phyloP scores from a whole-genome alignment of 2,113 vertebrate species.

The Pterocles orientalis region DNA sequence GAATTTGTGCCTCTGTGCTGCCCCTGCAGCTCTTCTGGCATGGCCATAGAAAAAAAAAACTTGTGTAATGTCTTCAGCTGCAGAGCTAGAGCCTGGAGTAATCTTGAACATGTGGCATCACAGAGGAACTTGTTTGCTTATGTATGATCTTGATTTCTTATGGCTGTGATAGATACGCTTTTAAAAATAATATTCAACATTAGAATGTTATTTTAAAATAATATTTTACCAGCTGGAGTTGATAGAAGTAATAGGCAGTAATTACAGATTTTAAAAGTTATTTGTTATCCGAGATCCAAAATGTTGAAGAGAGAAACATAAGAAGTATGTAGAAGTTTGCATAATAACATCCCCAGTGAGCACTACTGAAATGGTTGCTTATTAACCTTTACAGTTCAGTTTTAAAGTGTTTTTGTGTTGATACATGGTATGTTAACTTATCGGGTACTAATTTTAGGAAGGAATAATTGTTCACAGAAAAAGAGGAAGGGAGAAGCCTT shows the following conservation, averaged over 20 bases:
- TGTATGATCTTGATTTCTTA: not conserved
- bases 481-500: not conserved
- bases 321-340: not conserved
- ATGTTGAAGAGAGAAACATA: not conserved
- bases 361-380: not conserved
- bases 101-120: not conserved
- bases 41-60: not conserved
- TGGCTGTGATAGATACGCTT: not conserved
- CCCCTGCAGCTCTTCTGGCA: not conserved
- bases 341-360: not conserved
- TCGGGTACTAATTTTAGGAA: not conserved
- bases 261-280: not conserved
- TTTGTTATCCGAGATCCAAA: not conserved
- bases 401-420: not conserved
- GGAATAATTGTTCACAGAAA: not conserved
- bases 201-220: not conserved
- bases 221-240: not conserved
- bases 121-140: not conserved
- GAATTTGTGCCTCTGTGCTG: constrained; percentile 10
- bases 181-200: not conserved
- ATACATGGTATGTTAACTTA: not conserved
- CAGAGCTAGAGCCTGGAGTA: not conserved
- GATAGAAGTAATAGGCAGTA: not conserved
- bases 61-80: constrained; percentile 2
- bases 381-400: not conserved